Evolutionary conservation across 2,888 invertebrate genomes (phyloP).

Genomic region (Hirtodrosophila cameraria): DNA sequence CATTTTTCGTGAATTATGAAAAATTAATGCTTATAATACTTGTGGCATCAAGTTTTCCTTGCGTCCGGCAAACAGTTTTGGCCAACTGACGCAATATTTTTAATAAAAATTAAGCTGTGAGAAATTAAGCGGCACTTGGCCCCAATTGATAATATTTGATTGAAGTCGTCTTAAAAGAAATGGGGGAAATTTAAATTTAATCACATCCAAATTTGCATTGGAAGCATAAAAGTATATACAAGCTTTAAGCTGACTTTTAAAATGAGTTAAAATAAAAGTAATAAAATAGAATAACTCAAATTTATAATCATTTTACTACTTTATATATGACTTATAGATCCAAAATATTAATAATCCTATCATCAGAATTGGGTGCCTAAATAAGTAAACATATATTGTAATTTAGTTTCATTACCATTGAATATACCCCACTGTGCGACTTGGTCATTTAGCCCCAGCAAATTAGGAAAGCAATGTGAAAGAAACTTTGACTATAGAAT

Average conservation of each 20-base stretch:
- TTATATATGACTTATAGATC: too few relatives aligned
- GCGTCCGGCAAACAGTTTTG: slow-evolving; percentile 16
- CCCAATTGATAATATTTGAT: slow-evolving; percentile 6
- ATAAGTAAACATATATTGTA: background rate
- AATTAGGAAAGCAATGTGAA: slow-evolving; percentile 40
- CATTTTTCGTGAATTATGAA: slow-evolving; percentile 61
- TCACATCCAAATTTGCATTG: too few relatives aligned
- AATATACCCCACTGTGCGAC: slow-evolving; percentile 35
- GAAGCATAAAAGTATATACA: too few relatives aligned
- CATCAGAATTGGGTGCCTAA: too few relatives aligned
- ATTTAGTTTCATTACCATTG: background rate
- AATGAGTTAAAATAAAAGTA: too few relatives aligned
- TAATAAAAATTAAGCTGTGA: slow-evolving; percentile 35
- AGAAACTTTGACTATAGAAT: slow-evolving; percentile 67
- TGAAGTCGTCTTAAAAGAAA: background rate
- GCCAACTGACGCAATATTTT: slow-evolving; percentile 27
- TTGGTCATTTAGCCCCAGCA: slow-evolving; percentile 35
- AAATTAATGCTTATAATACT: slow-evolving; percentile 53
- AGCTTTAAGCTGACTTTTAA: too few relatives aligned
- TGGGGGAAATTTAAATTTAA: background rate
- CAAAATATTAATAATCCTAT: too few relatives aligned
- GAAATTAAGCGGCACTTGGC: slow-evolving; percentile 13
- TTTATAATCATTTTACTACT: background rate
- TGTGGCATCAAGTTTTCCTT: slow-evolving; percentile 2
- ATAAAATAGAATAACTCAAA: background rate